These are phyloP conservation scores for Tromatobia lineatoria DNA, from an alignment of 2,888 invertebrate species.

Conservation along the genomic window DNA sequence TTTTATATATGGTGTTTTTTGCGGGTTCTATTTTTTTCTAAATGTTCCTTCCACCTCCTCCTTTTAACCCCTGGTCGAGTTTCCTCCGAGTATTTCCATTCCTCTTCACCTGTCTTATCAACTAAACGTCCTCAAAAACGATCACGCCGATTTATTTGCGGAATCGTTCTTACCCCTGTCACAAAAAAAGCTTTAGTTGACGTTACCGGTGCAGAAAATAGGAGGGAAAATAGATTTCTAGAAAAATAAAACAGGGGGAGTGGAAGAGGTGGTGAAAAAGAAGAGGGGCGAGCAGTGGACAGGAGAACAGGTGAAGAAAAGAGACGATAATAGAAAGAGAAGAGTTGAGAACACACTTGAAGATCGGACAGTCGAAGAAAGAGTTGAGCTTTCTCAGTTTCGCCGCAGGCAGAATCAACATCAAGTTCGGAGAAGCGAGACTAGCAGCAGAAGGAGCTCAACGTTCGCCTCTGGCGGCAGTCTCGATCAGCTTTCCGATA, in stretches of 20 bases:
- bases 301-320: constrained; percentile 4
- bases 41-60: too few species aligned
- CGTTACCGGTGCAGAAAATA: constrained; percentile 11
- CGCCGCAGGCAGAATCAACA: constrained; percentile 34
- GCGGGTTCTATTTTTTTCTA: constrained; percentile 10
- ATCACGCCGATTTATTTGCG: constrained; percentile 68
- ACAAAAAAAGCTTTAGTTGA: constrained; percentile 63
- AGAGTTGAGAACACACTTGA: constrained; percentile 10
- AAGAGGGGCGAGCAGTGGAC: neutral
- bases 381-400: constrained; percentile 49
- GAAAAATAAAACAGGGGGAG: too few species aligned
- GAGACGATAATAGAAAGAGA: constrained; percentile 7
- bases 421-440: constrained; percentile 21
- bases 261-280: neutral
- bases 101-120: constrained; percentile 57
- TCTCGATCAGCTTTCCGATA: constrained; percentile 76
- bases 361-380: constrained; percentile 36
- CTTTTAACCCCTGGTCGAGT: constrained; percentile 17
- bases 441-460: constrained; percentile 37
- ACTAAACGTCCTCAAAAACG: constrained; percentile 53
- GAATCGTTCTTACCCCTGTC: constrained; percentile 66
- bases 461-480: constrained; percentile 54
- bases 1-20: too few species aligned
- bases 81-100: constrained; percentile 53
- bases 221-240: neutral